Conservation (phyloP, 1,140 invertebrate genomes). For the Cherax destructor region DNA sequence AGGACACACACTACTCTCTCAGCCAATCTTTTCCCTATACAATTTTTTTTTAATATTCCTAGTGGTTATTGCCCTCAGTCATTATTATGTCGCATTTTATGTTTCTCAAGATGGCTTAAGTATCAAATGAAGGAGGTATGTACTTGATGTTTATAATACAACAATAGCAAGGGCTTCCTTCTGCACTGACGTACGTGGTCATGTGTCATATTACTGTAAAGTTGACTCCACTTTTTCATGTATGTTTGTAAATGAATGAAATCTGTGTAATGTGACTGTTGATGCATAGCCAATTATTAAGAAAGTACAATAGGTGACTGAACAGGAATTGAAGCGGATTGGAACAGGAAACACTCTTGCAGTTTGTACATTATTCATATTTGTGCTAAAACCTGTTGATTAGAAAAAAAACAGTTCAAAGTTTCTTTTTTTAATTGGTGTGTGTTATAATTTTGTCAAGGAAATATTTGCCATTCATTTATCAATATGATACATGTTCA, state of each 20-base stretch:
- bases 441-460: too few relatives aligned
- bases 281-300: background rate
- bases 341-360: background rate
- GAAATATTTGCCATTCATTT: too few relatives aligned
- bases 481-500: too few relatives aligned
- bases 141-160: constrained; percentile 22
- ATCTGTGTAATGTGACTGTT: background rate
- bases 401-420: too few relatives aligned
- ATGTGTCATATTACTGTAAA: constrained; percentile 14
- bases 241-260: background rate
- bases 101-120: background rate
- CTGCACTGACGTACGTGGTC: constrained; percentile 19
- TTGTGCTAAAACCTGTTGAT: too few relatives aligned
- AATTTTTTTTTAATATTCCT: background rate
- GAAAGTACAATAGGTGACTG: background rate
- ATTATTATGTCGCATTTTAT: background rate
- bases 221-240: background rate
- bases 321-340: background rate
- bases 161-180: constrained; percentile 44
- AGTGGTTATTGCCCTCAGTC: background rate
- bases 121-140: background rate
- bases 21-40: too few relatives aligned
- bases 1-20: too few relatives aligned
- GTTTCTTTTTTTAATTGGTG: too few relatives aligned
- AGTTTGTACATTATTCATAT: background rate